Evolutionary conservation across 2,113 vertebrate species (phyloP).

Genomic region (Lepus timidus): DNA sequence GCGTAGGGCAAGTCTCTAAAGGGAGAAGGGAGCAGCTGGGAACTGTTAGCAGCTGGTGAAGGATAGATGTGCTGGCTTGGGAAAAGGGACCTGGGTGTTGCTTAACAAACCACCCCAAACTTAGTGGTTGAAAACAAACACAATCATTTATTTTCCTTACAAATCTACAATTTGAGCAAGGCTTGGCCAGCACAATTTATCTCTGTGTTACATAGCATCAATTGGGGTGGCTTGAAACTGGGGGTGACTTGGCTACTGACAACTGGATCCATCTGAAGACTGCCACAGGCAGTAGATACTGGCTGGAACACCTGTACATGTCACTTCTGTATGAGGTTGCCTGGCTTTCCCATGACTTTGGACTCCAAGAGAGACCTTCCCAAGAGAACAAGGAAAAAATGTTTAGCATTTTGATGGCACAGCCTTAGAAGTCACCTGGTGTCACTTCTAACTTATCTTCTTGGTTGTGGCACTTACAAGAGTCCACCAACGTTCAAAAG

Average conservation of each 20-base stretch:
- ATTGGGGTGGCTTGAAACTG: not conserved
- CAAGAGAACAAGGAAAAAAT: not conserved
- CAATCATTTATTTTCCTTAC: not conserved
- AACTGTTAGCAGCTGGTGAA: not conserved
- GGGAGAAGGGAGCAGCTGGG: not conserved
- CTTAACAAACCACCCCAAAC: not conserved
- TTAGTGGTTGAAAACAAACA: not conserved
- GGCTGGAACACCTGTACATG: not conserved
- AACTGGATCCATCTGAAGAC: not conserved
- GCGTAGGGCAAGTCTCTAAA: not conserved
- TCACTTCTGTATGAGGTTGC: not conserved
- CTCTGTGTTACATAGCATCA: not conserved
- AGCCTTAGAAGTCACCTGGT: not conserved
- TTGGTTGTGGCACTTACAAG: not conserved
- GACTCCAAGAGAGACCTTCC: not conserved
- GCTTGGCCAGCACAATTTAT: not conserved
- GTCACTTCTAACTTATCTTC: not conserved
- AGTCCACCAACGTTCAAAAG: not conserved
- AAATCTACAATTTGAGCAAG: not conserved
- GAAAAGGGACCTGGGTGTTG: not conserved
- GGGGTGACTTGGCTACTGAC: too few species aligned
- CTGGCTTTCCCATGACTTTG: not conserved
- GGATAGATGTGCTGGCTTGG: rapidly evolving
- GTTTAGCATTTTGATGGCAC: not conserved
- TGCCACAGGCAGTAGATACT: not conserved